A percentile compares a stretch with the other conserved stretches of the same genome.
Conservation (phyloP, 1,140 invertebrate genomes). For the Drosophila repletoides region DNA sequence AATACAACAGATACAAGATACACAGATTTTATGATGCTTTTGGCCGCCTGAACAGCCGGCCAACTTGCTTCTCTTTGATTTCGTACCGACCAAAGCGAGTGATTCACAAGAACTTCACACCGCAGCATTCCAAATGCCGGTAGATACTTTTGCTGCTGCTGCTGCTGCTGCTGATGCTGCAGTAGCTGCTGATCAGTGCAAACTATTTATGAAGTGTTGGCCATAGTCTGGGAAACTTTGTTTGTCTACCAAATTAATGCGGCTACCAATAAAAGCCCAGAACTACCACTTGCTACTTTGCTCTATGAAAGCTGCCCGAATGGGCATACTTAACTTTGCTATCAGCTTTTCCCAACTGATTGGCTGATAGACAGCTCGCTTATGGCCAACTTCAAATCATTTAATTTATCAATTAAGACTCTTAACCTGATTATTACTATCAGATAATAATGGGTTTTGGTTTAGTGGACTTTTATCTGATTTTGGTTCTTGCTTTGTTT, state of each 20-base stretch:
- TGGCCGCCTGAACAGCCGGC: constrained; percentile 26
- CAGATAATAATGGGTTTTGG: too few species aligned
- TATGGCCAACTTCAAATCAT: background rate
- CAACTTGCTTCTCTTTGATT: constrained; percentile 62
- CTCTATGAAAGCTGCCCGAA: background rate
- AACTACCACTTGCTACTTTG: too few species aligned
- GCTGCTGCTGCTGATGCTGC: constrained; percentile 15
- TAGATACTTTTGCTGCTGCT: background rate
- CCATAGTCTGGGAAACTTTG: constrained; percentile 26
- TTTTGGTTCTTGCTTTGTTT: too few species aligned
- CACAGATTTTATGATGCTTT: constrained; percentile 67
- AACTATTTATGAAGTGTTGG: constrained; percentile 68
- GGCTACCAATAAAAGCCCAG: constrained; percentile 40
- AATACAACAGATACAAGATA: too few species aligned
- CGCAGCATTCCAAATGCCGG: background rate
- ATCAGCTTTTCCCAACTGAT: background rate
- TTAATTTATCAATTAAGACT: constrained; percentile 1
- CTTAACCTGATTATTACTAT: background rate
- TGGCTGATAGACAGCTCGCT: background rate
- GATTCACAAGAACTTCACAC: constrained; percentile 76
- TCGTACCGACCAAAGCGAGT: constrained; percentile 59
- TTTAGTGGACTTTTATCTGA: too few species aligned
- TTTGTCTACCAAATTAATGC: constrained; percentile 71
- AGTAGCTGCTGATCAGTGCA: constrained; percentile 66
- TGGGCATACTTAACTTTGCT: background rate